Conservation (phyloP, 2,797 vertebrate species). For the Propithecus deckenii region DNA sequence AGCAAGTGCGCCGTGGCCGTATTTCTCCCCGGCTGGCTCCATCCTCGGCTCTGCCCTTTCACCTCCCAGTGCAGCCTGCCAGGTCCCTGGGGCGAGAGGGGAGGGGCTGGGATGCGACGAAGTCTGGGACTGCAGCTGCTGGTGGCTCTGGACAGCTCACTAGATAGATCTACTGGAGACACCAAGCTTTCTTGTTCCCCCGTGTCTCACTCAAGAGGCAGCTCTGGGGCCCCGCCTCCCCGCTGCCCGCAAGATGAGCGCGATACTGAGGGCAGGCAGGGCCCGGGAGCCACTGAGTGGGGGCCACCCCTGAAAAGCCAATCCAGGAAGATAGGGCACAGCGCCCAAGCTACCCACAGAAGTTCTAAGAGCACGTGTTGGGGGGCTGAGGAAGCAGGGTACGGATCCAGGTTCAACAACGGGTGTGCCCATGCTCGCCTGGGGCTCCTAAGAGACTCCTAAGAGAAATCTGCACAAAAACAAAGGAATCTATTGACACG, state of each 20-base stretch:
- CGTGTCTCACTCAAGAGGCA: background rate
- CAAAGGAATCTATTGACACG: background rate
- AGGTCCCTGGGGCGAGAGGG: background rate
- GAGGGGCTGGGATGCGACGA: background rate
- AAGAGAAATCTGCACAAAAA: background rate
- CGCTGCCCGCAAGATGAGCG: background rate
- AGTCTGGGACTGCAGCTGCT: background rate
- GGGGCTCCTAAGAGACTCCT: background rate
- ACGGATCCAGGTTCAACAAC: background rate
- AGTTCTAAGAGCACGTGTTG: background rate
- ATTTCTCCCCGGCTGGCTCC: background rate
- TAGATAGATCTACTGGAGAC: background rate
- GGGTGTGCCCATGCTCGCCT: accelerated
- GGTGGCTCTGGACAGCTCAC: background rate
- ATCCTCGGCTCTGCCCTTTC: conserved; percentile 4
- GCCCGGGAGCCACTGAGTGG: accelerated
- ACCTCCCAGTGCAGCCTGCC: background rate
- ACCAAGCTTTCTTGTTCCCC: accelerated
- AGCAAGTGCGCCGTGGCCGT: background rate
- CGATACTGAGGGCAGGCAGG: accelerated
- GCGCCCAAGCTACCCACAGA: background rate
- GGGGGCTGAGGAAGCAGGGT: background rate
- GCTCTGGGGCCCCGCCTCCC: background rate
- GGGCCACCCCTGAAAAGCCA: background rate
- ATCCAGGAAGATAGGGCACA: background rate